These are phyloP conservation scores for Glaucopsyche alexis DNA, from an alignment of 2,888 invertebrate species.

Conservation along the genomic window DNA sequence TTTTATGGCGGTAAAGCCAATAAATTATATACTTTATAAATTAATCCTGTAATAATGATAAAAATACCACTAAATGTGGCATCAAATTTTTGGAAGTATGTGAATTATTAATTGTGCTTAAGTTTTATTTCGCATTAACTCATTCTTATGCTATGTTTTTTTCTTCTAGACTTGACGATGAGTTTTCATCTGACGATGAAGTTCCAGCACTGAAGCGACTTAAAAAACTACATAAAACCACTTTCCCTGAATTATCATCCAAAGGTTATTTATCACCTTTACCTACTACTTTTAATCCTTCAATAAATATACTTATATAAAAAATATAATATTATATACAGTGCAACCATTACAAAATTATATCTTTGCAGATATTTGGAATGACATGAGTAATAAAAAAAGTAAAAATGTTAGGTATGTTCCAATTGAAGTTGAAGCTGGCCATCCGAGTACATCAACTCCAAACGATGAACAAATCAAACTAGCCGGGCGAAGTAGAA, in stretches of 20 bases:
- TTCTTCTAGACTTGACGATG: slow-evolving; percentile 62
- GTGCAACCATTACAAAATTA: not conserved
- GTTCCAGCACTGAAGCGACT: slow-evolving; percentile 63
- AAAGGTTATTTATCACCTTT: no score
- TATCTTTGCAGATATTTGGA: slow-evolving; percentile 38
- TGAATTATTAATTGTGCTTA: slow-evolving; percentile 32
- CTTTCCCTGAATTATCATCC: slow-evolving; percentile 61
- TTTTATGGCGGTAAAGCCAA: slow-evolving; percentile 74
- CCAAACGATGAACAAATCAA: slow-evolving; percentile 53
- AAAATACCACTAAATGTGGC: slow-evolving; percentile 63
- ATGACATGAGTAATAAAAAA: slow-evolving; percentile 44
- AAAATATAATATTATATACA: not conserved
- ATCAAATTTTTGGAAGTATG: slow-evolving; percentile 68
- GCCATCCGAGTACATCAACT: slow-evolving; percentile 71
- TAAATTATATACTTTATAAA: slow-evolving; percentile 44
- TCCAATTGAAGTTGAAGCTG: slow-evolving; percentile 64
- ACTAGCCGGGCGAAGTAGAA: slow-evolving; percentile 45
- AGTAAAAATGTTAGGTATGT: slow-evolving; percentile 63
- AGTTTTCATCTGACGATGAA: slow-evolving; percentile 65
- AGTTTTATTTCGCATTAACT: slow-evolving; percentile 32
- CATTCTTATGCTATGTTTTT: slow-evolving; percentile 40
- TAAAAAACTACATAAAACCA: slow-evolving; percentile 59
- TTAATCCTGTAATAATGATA: slow-evolving; percentile 48
- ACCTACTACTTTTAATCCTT: no score
- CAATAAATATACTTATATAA: not conserved